phyloP scores from a whole-genome alignment of 2,113 vertebrate species.

The Entomyzon cyanotis region DNA sequence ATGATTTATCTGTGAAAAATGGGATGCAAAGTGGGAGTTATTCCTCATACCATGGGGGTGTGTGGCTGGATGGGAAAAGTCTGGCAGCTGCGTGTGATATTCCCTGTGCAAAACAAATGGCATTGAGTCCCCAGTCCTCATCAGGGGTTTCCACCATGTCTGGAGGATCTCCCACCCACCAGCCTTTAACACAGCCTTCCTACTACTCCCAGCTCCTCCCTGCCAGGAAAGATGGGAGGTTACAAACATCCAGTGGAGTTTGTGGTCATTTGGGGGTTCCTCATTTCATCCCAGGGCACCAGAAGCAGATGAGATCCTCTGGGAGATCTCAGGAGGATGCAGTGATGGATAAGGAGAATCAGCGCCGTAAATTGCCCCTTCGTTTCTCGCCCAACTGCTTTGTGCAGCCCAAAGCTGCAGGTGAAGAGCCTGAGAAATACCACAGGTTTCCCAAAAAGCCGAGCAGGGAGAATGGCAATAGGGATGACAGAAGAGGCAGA shows the following conservation, averaged over 20 bases:
- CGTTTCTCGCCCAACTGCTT: neutral
- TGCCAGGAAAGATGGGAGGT: constrained; percentile 10
- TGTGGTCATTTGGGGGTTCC: neutral
- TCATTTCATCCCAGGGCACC: neutral
- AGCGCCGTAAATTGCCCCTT: neutral
- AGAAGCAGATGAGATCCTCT: neutral
- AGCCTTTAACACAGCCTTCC: neutral
- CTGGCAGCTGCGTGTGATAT: neutral
- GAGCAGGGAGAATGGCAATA: neutral
- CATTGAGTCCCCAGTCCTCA: neutral
- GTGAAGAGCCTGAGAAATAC: neutral
- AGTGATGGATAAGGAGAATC: neutral
- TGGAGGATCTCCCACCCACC: neutral
- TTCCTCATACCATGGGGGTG: neutral
- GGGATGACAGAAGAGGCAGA: neutral
- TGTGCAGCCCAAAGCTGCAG: neutral
- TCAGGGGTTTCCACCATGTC: constrained; percentile 28
- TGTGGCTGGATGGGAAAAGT: constrained; percentile 29
- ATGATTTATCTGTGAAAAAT: neutral
- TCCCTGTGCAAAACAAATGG: neutral
- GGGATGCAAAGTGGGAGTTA: neutral
- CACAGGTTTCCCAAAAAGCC: constrained; percentile 15
- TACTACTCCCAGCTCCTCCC: constrained; percentile 5
- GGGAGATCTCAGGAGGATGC: neutral
- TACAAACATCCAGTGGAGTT: neutral